A percentile compares a stretch with the other conserved stretches of the same genome.
phyloP scores from a whole-genome alignment of 1,140 invertebrate species.

The Zaprionus capensis region DNA sequence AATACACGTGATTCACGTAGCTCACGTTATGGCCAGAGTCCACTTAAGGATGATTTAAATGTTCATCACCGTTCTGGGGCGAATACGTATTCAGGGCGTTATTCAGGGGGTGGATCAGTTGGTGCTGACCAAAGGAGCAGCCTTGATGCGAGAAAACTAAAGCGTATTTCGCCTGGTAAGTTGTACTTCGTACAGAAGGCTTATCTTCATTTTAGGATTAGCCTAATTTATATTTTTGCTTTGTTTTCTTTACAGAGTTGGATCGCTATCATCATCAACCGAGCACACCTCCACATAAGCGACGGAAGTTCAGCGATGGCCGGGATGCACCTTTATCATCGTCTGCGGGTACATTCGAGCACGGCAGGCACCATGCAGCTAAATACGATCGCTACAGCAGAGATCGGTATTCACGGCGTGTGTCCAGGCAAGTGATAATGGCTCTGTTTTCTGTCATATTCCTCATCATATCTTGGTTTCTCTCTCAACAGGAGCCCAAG shows the following conservation, averaged over 20 bases:
- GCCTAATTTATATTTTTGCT: not conserved
- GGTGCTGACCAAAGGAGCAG: slow-evolving; percentile 20
- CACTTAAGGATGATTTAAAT: slow-evolving; percentile 67
- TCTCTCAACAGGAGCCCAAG: slow-evolving; percentile 65
- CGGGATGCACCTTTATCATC: slow-evolving; percentile 48
- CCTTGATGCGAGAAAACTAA: slow-evolving; percentile 58
- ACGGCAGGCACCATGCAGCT: slow-evolving; percentile 64
- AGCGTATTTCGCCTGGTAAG: slow-evolving; percentile 67
- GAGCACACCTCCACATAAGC: slow-evolving; percentile 76
- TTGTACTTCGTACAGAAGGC: not conserved
- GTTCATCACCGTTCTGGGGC: slow-evolving; percentile 56
- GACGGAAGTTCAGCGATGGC: slow-evolving; percentile 72
- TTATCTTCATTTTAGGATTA: not conserved
- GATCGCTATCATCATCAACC: slow-evolving; percentile 77
- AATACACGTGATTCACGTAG: slow-evolving; percentile 55
- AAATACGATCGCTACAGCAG: slow-evolving; percentile 78
- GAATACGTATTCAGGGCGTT: slow-evolving; percentile 59
- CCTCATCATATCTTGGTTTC: not conserved
- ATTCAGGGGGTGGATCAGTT: slow-evolving; percentile 48
- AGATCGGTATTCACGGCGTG: slow-evolving; percentile 70
- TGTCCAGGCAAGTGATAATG: slow-evolving; percentile 56
- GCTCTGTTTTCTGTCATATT: not conserved
- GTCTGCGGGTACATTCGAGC: slow-evolving; percentile 52
- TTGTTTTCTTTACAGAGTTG: slow-evolving; percentile 44
- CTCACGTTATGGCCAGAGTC: slow-evolving; percentile 72